Percentiles rank a stretch among this genome's conserved stretches.
Evolutionary conservation across 2,113 vertebrate genomes (phyloP).

Genomic region (Mastomys coucha): DNA sequence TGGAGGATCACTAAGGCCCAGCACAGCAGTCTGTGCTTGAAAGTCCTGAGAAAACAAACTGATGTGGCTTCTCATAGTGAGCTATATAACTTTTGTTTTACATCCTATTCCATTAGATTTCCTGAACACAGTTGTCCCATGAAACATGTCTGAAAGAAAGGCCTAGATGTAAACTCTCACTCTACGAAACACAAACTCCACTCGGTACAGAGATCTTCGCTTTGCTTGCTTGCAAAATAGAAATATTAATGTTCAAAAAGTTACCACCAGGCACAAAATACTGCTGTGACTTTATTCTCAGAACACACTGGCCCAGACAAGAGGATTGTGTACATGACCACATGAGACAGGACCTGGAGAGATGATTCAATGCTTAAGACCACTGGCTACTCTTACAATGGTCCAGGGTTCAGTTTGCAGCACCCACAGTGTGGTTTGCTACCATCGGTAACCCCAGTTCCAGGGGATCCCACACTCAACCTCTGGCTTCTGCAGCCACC

Average conservation of each 20-base stretch:
- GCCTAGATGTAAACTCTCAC: neutral
- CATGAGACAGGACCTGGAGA: too few relatives aligned
- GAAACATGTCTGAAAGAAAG: neutral
- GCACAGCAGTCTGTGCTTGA: neutral
- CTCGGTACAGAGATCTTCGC: neutral
- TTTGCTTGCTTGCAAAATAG: neutral
- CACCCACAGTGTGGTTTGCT: neutral
- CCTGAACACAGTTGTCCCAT: neutral
- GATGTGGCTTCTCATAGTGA: neutral
- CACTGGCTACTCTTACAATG: neutral
- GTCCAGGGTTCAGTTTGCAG: neutral
- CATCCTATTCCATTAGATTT: neutral
- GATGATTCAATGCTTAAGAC: neutral
- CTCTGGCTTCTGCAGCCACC: neutral
- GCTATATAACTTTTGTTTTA: constrained; percentile 13
- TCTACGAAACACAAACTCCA: neutral
- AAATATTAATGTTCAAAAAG: neutral
- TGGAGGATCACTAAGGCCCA: neutral
- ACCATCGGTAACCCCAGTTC: neutral
- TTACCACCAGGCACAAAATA: neutral
- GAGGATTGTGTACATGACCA: neutral
- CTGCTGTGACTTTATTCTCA: neutral
- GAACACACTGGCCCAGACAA: neutral
- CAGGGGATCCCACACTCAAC: neutral
- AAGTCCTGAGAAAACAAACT: neutral